phyloP scores from a whole-genome alignment of 2,888 invertebrate genomes.

The Morpho deidamia region DNA sequence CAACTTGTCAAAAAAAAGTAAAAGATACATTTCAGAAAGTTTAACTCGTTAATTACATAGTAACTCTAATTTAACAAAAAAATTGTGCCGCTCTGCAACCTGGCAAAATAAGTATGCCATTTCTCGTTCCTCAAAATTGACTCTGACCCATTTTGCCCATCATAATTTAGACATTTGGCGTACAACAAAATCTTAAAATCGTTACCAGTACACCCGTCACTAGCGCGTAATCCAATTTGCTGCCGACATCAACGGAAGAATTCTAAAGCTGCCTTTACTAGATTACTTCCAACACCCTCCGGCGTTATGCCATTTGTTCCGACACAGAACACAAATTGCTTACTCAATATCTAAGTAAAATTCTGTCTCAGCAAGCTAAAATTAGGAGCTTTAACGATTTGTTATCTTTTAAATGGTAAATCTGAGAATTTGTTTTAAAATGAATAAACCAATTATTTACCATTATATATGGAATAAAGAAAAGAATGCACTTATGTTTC shows the following conservation, averaged over 20 bases:
- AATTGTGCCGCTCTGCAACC: no score
- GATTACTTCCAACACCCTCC: slow-evolving; percentile 49
- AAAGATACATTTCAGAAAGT: no score
- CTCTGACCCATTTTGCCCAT: slow-evolving; percentile 26
- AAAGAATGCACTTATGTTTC: no score
- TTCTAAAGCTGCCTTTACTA: slow-evolving; percentile 56
- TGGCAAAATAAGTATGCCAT: not conserved
- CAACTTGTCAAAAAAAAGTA: no score
- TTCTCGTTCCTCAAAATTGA: not conserved
- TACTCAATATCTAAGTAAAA: slow-evolving; percentile 3
- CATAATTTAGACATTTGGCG: slow-evolving; percentile 53
- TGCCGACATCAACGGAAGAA: slow-evolving; percentile 50
- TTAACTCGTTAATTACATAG: no score
- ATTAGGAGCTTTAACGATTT: no score
- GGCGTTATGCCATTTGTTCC: slow-evolving; percentile 22
- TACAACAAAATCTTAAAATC: slow-evolving; percentile 67
- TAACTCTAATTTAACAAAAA: no score
- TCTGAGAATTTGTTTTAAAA: no score
- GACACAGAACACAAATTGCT: slow-evolving; percentile 20
- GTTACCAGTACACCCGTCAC: slow-evolving; percentile 45
- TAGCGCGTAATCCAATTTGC: slow-evolving; percentile 72
- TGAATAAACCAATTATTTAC: no score
- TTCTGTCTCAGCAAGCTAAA: not conserved
- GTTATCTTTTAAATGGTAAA: no score
- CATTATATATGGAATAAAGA: no score